These are phyloP conservation scores for Diabrotica undecimpunctata DNA, from an alignment of 1,140 invertebrate species.

Conservation along the genomic window DNA sequence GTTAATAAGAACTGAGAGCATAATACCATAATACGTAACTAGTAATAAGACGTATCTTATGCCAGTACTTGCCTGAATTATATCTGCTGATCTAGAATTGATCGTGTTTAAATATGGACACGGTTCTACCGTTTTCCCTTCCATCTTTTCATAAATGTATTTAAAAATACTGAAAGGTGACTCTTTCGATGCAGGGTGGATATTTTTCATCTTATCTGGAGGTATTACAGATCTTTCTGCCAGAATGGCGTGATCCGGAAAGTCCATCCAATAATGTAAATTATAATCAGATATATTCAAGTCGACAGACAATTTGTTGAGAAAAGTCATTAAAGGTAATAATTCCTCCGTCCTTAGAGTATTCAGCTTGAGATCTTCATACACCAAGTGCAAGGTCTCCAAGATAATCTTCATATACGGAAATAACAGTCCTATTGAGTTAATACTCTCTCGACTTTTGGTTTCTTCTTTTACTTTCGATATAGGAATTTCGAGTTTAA, in stretches of 20 bases:
- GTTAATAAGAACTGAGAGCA: too few species aligned
- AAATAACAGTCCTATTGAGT: slow-evolving; percentile 63
- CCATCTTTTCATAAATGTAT: slow-evolving; percentile 65
- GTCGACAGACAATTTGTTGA: slow-evolving; percentile 77
- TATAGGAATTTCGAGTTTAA: slow-evolving; percentile 9
- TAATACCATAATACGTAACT: too few species aligned
- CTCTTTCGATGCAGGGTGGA: slow-evolving; percentile 58
- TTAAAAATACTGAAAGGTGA: slow-evolving; percentile 69
- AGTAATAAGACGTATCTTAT: too few species aligned
- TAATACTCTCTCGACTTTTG: slow-evolving; percentile 13
- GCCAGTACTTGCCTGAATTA: slow-evolving; percentile 60
- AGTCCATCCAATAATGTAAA: slow-evolving; percentile 84
- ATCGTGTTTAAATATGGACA: slow-evolving; percentile 70
- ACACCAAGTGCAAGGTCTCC: slow-evolving; percentile 81
- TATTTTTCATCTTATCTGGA: slow-evolving; percentile 56
- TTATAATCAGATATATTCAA: slow-evolving; percentile 68
- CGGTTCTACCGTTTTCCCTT: slow-evolving; percentile 48
- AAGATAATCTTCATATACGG: slow-evolving; percentile 70
- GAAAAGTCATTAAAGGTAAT: slow-evolving; percentile 64
- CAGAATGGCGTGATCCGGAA: slow-evolving; percentile 59
- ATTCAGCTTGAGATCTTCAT: slow-evolving; percentile 88
- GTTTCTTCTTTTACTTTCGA: background rate
- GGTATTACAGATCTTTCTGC: slow-evolving; percentile 48
- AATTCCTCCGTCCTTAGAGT: slow-evolving; percentile 65
- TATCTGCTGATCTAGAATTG: slow-evolving; percentile 68